phyloP scores from a whole-genome alignment of 2,888 invertebrate species.

The Coelopa pilipes region DNA sequence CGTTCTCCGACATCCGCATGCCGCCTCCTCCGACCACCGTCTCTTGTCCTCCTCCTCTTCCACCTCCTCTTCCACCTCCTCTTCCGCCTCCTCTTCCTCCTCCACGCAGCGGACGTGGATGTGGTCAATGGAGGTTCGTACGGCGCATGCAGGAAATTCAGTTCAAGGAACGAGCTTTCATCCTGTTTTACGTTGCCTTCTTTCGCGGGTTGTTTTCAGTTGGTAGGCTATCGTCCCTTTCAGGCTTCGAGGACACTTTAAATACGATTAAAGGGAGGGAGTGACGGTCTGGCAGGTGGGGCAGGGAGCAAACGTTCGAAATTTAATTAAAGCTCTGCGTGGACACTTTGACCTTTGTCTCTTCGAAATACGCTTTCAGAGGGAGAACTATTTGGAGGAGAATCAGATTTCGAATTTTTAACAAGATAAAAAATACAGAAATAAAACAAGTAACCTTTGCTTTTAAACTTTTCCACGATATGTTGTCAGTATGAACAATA shows the following conservation, averaged over 20 bases:
- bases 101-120: no score
- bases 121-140: slow-evolving; percentile 1
- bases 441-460: background rate
- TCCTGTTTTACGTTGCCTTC: background rate
- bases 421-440: background rate
- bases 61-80: background rate
- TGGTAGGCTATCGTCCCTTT: no score
- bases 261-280: no score
- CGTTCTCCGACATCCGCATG: background rate
- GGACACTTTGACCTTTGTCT: no score
- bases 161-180: slow-evolving; percentile 24
- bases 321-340: no score
- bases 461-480: no score
- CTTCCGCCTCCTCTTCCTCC: background rate
- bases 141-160: slow-evolving; percentile 28
- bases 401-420: background rate
- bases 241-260: no score
- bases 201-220: no score
- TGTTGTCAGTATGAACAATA: no score
- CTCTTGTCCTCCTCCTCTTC: background rate
- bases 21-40: background rate
- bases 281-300: no score
- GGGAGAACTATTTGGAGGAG: background rate
- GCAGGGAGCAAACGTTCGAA: no score
- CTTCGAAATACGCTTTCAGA: background rate